Base-by-base conservation (phyloP, 2,888 invertebrate species). In the Drosophila pegasa region DNA sequence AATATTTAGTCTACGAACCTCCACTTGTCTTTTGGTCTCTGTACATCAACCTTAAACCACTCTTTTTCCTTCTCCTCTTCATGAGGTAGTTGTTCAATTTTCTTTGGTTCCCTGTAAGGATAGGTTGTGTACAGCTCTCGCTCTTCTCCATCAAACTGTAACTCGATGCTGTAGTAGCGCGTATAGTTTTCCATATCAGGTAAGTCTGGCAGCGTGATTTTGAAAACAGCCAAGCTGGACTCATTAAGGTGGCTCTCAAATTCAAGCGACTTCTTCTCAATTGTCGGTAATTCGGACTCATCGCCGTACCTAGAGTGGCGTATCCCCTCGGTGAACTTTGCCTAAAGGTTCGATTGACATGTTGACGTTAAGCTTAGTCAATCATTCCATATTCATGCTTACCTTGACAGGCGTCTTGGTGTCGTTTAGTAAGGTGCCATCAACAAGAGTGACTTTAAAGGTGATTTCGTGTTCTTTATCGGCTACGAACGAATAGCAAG, bases 401-500 rank as follows among this genome's bases (percentile, higher is more conserved):
- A 81, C 78, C 51, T 92, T 93, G 0, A 96, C 93, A 4, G 94
- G 93, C 52, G 94, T 94, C 50, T 93, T 93, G 10, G 93, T 93
- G 67, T 94, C 94, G 69, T 93, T 92, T 1, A 96, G 93, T 0
- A 95, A 94, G 0, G 94, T 93, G 31, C 95, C 95, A 91, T 96
- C 96, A 78, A 96, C 95, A 75, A 95, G 94, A 0, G 94, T 93
- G 0, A 96, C 92, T 93, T 95, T 95, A n/a, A 96, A 91, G 94
- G 95, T 96, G 22, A 97, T 95, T 31, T 95, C 95, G 81, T 96
- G 97, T 73, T 96, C 96, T 52, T 99, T 93, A 38, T 96, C 97
- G 1, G 98, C 98, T 90, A 98, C 97, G 92, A 98, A 99, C 75
- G 96, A 95, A 79, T 96, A 96, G 0, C 98, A 96, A 2, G 96